Base-by-base conservation (phyloP, 1,140 invertebrate species). In the Adelges cooleyi region DNA sequence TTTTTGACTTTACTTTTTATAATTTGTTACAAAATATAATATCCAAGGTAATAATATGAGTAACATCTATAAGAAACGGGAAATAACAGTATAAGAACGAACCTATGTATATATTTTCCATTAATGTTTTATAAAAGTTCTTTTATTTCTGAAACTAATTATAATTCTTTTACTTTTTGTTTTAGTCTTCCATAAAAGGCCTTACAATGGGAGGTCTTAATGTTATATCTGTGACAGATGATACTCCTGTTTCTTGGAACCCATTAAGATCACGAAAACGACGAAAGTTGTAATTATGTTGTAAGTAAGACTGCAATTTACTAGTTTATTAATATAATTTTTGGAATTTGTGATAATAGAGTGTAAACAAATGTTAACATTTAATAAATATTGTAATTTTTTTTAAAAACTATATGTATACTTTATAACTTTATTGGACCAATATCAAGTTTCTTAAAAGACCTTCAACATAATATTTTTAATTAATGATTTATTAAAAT, bases 151-250 rank as follows among this genome's bases (percentile, higher is more conserved):
- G n/a, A n/a, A n/a, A n/a, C 20, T 17, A 13, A 17, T 46, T 23
- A 3, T 66, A 66, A 54, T 62, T 68, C 38, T 27, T 66, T 15
- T 49, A 25, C 68, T 67, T 66, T 54, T 54, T 72, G 70, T 81
- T 81, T 65, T 75, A 92, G 89, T 84, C 89, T 65, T 84, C 90
- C n/a, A 83, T 97, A 36, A 96, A 95, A 81, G 94, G 93, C 5
- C 73, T 98, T 15, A 83, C 92, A 75, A 87, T 94, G 83, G 83
- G 85, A 56, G 93, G 93, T 8, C 69, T 96, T 17, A 82, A 92
- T 67, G 86, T 97, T 66, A 79, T 95, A 18, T 95, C 92, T 13
- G 81, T 98, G 18, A 94, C 93, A 6, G 94, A 98, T 74, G 81
- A 77, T 67, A 96, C 94, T 1, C 82, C 77, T 68, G 84, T 95